phyloP scores from a whole-genome alignment of 2,888 invertebrate species.

The Gari tellinella region DNA sequence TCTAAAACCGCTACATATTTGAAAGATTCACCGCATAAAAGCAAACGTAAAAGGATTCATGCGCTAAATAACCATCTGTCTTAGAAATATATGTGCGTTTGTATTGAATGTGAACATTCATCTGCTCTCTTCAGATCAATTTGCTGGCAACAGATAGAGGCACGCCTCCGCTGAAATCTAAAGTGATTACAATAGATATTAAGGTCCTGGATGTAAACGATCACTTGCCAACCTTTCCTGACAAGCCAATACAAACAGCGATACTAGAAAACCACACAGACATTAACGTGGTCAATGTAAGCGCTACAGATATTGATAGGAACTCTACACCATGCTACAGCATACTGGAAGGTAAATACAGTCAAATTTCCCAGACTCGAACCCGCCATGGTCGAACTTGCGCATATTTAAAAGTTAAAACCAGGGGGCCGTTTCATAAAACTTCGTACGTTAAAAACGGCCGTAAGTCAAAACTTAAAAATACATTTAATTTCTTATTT shows the following conservation, averaged over 20 bases:
- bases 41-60: too few relatives aligned
- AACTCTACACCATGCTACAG: slow-evolving; percentile 42
- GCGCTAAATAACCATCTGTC: too few relatives aligned
- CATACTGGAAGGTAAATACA: slow-evolving; percentile 2
- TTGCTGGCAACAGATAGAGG: slow-evolving; percentile 43
- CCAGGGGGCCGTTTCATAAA: too few relatives aligned
- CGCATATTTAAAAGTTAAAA: too few relatives aligned
- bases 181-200: slow-evolving; percentile 24
- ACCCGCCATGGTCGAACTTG: too few relatives aligned
- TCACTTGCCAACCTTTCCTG: slow-evolving; percentile 31
- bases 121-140: slow-evolving; percentile 15
- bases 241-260: neutral
- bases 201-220: slow-evolving; percentile 48
- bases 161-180: slow-evolving; percentile 25
- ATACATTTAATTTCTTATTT: too few relatives aligned
- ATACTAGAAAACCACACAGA: slow-evolving; percentile 33
- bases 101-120: neutral
- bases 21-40: too few relatives aligned
- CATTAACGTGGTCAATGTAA: slow-evolving; percentile 28
- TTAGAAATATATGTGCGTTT: too few relatives aligned
- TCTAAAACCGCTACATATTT: too few relatives aligned
- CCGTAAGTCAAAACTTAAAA: too few relatives aligned
- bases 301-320: slow-evolving; percentile 34
- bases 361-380: too few relatives aligned
- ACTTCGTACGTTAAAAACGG: too few relatives aligned